Conservation (phyloP, 2,113 vertebrate species). For the Macrotis lagotis region DNA sequence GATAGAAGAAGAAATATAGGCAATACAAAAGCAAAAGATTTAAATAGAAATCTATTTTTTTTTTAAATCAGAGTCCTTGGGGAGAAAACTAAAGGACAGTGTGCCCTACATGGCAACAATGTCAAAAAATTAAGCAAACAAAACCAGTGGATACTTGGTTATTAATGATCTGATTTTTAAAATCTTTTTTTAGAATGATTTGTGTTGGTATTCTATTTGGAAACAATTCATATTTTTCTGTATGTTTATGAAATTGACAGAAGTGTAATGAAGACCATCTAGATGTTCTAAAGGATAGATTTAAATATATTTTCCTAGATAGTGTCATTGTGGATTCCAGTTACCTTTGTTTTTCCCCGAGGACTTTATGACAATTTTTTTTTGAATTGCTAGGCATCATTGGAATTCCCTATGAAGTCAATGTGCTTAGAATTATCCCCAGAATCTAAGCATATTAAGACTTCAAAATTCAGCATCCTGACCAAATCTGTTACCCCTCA, state of each 20-base stretch:
- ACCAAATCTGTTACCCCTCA: too few relatives aligned
- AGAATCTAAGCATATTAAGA: too few relatives aligned
- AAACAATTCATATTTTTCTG: constrained; percentile 3
- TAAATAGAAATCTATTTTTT: too few relatives aligned
- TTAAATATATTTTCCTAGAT: background rate
- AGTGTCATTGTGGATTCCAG: background rate
- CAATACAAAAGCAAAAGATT: too few relatives aligned
- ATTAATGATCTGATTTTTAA: constrained; percentile 30
- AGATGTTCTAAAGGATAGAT: background rate
- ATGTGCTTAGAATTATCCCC: too few relatives aligned
- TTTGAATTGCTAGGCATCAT: background rate
- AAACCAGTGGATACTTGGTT: background rate
- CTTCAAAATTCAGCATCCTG: too few relatives aligned
- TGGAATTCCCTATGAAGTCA: too few relatives aligned
- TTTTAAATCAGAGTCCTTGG: too few relatives aligned
- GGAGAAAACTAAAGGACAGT: background rate
- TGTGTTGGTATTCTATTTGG: background rate
- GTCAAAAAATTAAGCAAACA: background rate
- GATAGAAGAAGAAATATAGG: too few relatives aligned
- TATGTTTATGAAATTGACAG: constrained; percentile 12
- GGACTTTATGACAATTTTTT: constrained; percentile 52
- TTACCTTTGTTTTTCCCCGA: constrained; percentile 7
- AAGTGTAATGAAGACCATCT: background rate
- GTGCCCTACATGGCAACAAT: background rate
- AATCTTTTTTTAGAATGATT: background rate